phyloP scores from a whole-genome alignment of 2,797 vertebrate genomes.

The Semaprochilodus insignis region DNA sequence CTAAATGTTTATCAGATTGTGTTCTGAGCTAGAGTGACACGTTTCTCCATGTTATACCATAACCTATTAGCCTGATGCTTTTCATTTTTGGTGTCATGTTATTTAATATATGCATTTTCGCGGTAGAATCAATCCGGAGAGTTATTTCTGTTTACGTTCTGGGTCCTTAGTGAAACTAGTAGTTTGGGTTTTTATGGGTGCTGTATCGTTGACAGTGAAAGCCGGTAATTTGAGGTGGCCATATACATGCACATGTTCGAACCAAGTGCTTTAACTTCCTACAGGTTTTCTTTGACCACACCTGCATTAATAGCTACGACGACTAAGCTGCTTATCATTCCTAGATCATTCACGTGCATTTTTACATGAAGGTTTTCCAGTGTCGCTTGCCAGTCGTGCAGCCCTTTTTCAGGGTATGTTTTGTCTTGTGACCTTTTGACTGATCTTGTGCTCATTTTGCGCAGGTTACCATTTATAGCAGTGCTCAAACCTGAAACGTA shows the following conservation, averaged over 20 bases:
- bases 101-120: background rate
- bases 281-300: constrained; percentile 12
- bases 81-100: background rate
- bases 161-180: constrained; percentile 1
- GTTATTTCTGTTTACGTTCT: constrained; percentile 25
- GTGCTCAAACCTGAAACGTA: background rate
- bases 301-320: constrained; percentile 8
- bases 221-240: constrained; percentile 1
- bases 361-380: background rate
- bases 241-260: background rate
- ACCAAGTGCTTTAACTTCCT: constrained; percentile 37
- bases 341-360: constrained; percentile 1
- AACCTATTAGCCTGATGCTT: background rate
- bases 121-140: constrained; percentile 14
- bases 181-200: constrained; percentile 1
- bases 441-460: constrained; percentile 6
- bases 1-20: constrained; percentile 9
- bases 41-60: constrained; percentile 9
- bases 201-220: background rate
- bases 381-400: background rate
- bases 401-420: constrained; percentile 1
- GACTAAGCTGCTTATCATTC: constrained; percentile 7
- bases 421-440: background rate
- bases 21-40: constrained; percentile 11
- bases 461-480: background rate